phyloP scores from a whole-genome alignment of 2,888 invertebrate genomes.

The Steinernema hermaphroditum region DNA sequence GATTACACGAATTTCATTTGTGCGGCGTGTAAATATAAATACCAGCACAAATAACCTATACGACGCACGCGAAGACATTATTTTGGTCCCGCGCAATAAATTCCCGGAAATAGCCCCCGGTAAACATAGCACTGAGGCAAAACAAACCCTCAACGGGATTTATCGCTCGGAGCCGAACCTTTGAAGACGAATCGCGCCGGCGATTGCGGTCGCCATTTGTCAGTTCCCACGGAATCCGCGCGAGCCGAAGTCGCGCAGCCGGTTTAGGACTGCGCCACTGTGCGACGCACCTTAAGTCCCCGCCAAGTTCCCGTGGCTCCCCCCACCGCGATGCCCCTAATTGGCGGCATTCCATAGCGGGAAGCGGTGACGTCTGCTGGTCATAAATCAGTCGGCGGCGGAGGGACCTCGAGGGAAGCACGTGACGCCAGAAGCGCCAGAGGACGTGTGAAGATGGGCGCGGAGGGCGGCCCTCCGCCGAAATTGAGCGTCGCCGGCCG shows the following conservation, averaged over 20 bases:
- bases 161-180: not conserved
- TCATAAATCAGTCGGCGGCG: constrained; percentile 17
- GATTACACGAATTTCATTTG: no score
- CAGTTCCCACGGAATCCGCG: not conserved
- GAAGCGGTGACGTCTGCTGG: constrained; percentile 14
- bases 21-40: no score
- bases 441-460: no score
- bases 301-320: not conserved
- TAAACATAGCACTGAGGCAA: no score
- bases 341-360: constrained; percentile 9
- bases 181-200: not conserved
- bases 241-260: not conserved
- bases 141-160: no score
- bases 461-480: no score
- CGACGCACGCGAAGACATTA: no score
- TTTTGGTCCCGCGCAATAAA: no score
- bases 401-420: not conserved
- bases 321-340: not conserved
- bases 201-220: not conserved
- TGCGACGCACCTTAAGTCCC: not conserved
- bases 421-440: no score
- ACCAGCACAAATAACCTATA: no score
- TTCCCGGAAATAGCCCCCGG: no score
- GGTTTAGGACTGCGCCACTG: not conserved
- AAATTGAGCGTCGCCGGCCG: no score